Base-by-base conservation (phyloP, 2,113 vertebrate genomes). In the Hemichromis elongatus region DNA sequence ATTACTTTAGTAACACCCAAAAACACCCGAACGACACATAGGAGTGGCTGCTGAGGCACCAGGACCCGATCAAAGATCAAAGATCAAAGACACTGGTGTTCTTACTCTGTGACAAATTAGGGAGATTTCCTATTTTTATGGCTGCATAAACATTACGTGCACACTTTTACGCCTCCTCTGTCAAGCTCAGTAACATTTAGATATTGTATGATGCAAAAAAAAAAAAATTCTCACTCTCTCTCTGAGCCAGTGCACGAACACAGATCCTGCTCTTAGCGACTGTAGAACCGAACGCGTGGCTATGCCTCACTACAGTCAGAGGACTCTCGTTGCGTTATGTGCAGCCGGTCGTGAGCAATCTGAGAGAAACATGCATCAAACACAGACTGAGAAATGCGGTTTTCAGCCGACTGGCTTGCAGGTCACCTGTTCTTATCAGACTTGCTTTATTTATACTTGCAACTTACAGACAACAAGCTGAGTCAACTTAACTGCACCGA, bases 1-100 rank as follows among this genome's bases (percentile, higher is more conserved):
- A 26, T 26, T 68, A 24, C 37, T 24, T 68, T 24, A 68, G 12
- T 24, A 42, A 68, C 42, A 26, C 0, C 1, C 0, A 0, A 21
- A 73, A 50, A 75, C 28, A 5, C 2, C 0, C 18, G 5, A 28
- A 73, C 10, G 9, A 45, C 21, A 19, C 24, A 75, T 9, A 47
- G 16, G 68, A 19, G 24, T 30, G 45, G 10, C 6, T 19, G 26
- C 16, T 50, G 26, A 50, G 16, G 40, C 66, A 45, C 3, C 40
- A 47, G 5, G 1, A 5, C 42, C 24, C 47, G 47, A 28, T 75
- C 26, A n/a, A n/a, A n/a, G n/a, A 0, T 75, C 18, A 50, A 75
- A 75, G 2, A 30, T 50, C 68, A 75, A 3, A 18, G 7, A 14
- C 16, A 16, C 9, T 47, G 7, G 40, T 5, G 19, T 52, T 4